Evolutionary conservation across 1,140 invertebrate species (phyloP), one percentile per base, ranked within the genome.

Genomic region (Ceratosolen solmsi): DNA sequence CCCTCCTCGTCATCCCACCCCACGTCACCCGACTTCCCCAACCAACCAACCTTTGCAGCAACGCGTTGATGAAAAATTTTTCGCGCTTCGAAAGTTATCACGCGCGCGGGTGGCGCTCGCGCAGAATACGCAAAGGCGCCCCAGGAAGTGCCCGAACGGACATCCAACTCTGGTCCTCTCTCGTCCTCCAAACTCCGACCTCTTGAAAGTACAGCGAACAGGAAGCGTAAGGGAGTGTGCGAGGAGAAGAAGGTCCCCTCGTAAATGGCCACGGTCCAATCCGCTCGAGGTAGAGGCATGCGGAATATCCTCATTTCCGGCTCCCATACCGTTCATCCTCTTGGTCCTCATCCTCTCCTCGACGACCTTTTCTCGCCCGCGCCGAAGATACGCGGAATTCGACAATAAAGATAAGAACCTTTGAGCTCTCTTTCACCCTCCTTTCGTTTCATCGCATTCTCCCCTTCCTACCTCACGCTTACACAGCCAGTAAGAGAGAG

Each of bases 361-460:
- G 82, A 85, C 83, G 87, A 86, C 88, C 87, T 87, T 85, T 87
- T 85, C 86, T 87, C 86, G 85, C 86, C 84, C 84, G 82, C 83
- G 82, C 81, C 81, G 77, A 87, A 86, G 84, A 84, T 87, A 86
- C 85, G 81, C 76, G 85, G 86, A 86, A 89, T 88, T 86, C 77
- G 80, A 83, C 87, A 88, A 88, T 88, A 89, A 88, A 88, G 87
- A 88, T 88, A 88, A 88, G 84, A 87, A 88, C 84, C 85, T 85
- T 88, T 85, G 84, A 88, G 83, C 81, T 51, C 20, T 49, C 51
- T 22, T 30, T 33, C 41, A 17, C 30, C 41, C 74, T 74, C 63
- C 33, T 72, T 51, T 81, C 58, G 58, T 30, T 20, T 63, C n/a
- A 11, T 27, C 27, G 58, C 27, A 25, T 30, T 20, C 58, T 1